These are phyloP conservation scores for Amblyjoppa proteus DNA, from an alignment of 2,888 invertebrate genomes.

Conservation along the genomic window DNA sequence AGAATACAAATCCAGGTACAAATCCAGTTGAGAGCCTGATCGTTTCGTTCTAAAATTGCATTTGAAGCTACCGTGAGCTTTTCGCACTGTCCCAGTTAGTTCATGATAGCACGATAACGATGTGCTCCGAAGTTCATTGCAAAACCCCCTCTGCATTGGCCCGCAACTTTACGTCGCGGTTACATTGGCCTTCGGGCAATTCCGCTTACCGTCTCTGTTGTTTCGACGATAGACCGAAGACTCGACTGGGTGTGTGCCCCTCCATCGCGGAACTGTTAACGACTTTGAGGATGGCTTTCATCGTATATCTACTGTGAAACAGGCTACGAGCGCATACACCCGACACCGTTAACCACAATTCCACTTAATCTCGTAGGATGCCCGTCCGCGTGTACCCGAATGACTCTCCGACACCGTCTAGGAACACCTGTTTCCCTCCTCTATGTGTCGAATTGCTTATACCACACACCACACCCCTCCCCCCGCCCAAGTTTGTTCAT, in stretches of 20 bases:
- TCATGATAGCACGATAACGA: constrained; percentile 14
- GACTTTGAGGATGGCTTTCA: constrained; percentile 4
- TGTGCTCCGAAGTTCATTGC: constrained; percentile 18
- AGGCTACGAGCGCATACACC: constrained; percentile 25
- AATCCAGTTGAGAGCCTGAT: neutral
- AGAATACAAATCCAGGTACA: too few species aligned
- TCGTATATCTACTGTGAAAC: neutral
- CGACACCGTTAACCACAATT: constrained; percentile 35
- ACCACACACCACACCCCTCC: neutral
- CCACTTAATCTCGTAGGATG: constrained; percentile 42
- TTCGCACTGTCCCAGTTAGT: neutral
- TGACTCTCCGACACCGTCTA: constrained; percentile 34
- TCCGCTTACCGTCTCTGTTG: neutral
- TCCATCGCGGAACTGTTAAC: neutral
- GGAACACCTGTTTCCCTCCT: constrained; percentile 28
- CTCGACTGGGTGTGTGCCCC: neutral
- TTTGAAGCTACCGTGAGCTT: neutral
- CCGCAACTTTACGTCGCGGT: constrained; percentile 23
- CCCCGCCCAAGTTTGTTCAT: neutral
- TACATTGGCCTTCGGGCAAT: constrained; percentile 15
- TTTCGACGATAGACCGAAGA: neutral
- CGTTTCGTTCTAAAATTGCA: neutral
- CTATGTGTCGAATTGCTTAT: constrained; percentile 32
- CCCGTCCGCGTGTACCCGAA: constrained; percentile 36
- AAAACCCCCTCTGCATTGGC: neutral